A percentile compares a stretch with the other conserved stretches of the same genome.
Conservation (phyloP, 1,140 invertebrate genomes). For the Temnothorax nylanderi region DNA sequence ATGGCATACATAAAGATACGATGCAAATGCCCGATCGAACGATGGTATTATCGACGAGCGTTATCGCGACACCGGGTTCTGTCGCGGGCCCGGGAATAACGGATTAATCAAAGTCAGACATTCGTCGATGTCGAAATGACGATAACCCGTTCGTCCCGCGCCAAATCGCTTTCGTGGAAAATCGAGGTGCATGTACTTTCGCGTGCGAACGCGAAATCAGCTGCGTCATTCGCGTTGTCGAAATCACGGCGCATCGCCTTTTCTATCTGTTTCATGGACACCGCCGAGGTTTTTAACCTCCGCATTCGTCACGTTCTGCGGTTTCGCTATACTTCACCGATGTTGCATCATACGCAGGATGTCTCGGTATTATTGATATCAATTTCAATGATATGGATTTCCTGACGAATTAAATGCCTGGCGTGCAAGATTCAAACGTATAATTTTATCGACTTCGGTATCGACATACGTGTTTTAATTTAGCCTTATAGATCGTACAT, state of each 20-base stretch:
- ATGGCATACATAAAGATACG: slow-evolving; percentile 25
- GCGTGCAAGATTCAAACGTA: not conserved
- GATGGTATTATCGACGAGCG: slow-evolving; percentile 26
- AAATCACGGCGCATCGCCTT: slow-evolving; percentile 49
- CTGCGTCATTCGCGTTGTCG: slow-evolving; percentile 51
- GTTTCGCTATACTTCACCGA: slow-evolving; percentile 37
- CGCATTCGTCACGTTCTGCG: slow-evolving; percentile 38
- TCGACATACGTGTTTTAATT: not conserved
- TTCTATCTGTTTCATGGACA: slow-evolving; percentile 54
- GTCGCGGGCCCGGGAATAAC: slow-evolving; percentile 25
- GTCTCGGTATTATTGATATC: not conserved
- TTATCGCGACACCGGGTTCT: slow-evolving; percentile 41
- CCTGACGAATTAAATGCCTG: not conserved
- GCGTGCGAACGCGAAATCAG: slow-evolving; percentile 27
- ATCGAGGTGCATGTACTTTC: slow-evolving; percentile 34
- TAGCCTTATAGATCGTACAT: not conserved
- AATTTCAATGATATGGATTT: slow-evolving; percentile 16
- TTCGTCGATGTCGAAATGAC: slow-evolving; percentile 51
- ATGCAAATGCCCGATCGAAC: slow-evolving; percentile 38
- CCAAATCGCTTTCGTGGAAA: slow-evolving; percentile 55
- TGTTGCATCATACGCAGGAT: slow-evolving; percentile 38
- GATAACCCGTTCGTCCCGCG: slow-evolving; percentile 15
- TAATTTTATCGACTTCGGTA: not conserved
- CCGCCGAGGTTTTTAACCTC: slow-evolving; percentile 52
- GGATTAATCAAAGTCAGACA: slow-evolving; percentile 54